Evolutionary conservation across 2,113 vertebrate species (phyloP), one percentile per base, ranked within the genome.

Genomic region (Probosciger aterrimus): DNA sequence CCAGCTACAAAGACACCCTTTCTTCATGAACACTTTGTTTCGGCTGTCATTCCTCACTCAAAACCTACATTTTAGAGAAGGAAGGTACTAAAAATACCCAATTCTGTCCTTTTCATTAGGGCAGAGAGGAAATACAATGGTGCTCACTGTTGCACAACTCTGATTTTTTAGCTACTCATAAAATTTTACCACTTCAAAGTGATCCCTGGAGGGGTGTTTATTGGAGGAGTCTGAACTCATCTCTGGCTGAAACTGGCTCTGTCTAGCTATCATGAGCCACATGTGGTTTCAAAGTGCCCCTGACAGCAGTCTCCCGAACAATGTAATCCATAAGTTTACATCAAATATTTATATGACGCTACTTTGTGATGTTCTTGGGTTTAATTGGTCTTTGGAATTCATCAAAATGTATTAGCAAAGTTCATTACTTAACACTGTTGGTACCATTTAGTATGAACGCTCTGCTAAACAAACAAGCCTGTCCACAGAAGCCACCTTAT

Each of bases 291-390:
- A 84, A 94, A 98, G 94, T 97, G 95, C 96, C 97, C 96, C 91
- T 85, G 82, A 92, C 17, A 85, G 94, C 87, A 83, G 94, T 93
- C 82, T 95, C 67, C 62, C 93, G 92, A 88, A 93, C 84, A 95
- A 91, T 70, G 85, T 65, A 96, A 97, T 97, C 97, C 97, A 97
- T 98, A 94, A 88, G 53, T 68, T 81, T 24, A 31, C 88, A 98
- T 98, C 95, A 98, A 98, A 97, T 97, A 98, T 98, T 98, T 86
- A 98, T 96, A 74, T 4, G 11, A 91, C 83, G 76, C 10, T 60
- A 82, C 76, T 97, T 91, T 91, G 92, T 94, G 75, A 81, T 92
- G 71, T 62, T 95, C 77, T 84, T 63, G 33, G 28, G 44, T 85
- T 78, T 92, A 89, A 95, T 69, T 55, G 44, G 83, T 88, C 91